A percentile compares a stretch with the other conserved stretches of the same genome.
phyloP scores from a whole-genome alignment of 1,140 invertebrate species.

The Himalopsyche phryganea region DNA sequence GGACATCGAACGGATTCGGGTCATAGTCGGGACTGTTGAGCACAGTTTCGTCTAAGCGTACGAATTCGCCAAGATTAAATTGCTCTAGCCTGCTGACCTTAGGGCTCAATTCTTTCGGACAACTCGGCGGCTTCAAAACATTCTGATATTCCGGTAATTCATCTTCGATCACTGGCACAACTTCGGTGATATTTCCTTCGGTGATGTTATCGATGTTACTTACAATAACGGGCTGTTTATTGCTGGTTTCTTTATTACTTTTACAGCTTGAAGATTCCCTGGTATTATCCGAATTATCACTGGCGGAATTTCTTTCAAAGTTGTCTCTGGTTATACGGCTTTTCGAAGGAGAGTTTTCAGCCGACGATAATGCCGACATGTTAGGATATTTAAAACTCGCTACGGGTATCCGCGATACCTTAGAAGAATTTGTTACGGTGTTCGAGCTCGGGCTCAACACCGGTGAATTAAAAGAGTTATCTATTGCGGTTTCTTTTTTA shows the following conservation, averaged over 20 bases:
- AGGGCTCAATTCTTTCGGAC: conserved; percentile 29
- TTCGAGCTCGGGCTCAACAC: too few relatives aligned
- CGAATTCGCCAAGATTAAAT: conserved; percentile 13
- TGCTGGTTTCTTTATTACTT: conserved; percentile 12
- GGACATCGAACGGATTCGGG: conserved; percentile 8
- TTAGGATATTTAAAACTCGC: conserved; percentile 51
- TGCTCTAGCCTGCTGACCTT: conserved; percentile 25
- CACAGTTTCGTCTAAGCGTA: conserved; percentile 17
- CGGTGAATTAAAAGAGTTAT: too few relatives aligned
- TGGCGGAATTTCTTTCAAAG: conserved; percentile 26
- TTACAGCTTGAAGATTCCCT: neutral
- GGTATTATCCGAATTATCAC: conserved; percentile 30
- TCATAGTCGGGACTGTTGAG: conserved; percentile 30
- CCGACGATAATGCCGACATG: conserved; percentile 38
- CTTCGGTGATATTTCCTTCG: conserved; percentile 11
- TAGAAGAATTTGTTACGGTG: conserved; percentile 14
- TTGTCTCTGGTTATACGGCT: conserved; percentile 22
- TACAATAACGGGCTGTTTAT: neutral
- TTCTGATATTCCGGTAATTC: conserved; percentile 47
- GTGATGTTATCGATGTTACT: neutral
- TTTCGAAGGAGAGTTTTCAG: conserved; percentile 45
- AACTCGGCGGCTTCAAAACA: conserved; percentile 37
- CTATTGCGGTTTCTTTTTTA: too few relatives aligned
- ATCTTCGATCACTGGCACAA: conserved; percentile 18
- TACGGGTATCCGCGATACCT: conserved; percentile 46